These are phyloP conservation scores for Bembecia ichneumoniformis DNA, from an alignment of 2,888 invertebrate genomes.

Conservation along the genomic window DNA sequence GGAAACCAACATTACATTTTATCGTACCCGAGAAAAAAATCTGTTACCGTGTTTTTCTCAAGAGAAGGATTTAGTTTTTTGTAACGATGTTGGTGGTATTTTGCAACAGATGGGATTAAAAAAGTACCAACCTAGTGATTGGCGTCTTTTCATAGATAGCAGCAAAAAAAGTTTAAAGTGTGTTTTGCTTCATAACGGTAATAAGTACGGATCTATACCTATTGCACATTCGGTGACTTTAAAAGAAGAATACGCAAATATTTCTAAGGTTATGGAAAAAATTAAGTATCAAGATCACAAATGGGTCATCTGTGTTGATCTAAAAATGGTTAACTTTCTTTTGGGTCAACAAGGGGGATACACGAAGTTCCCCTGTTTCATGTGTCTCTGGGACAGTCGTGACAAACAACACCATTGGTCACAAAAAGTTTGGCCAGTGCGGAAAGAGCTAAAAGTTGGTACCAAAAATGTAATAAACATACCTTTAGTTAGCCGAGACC, in stretches of 20 bases:
- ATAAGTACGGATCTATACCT: no score
- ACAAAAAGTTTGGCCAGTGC: not conserved
- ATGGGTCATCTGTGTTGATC: no score
- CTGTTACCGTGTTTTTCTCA: slow-evolving; percentile 3
- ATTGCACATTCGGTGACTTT: no score
- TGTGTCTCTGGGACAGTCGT: slow-evolving; percentile 11
- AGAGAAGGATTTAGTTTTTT: slow-evolving; percentile 4
- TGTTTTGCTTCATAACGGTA: no score
- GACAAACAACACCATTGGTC: slow-evolving; percentile 6
- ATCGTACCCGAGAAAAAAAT: slow-evolving; percentile 2
- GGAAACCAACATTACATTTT: slow-evolving; percentile 6
- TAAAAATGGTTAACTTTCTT: no score
- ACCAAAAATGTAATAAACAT: slow-evolving; percentile 7
- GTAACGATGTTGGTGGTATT: slow-evolving; percentile 6
- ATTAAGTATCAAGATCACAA: no score
- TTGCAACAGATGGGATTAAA: slow-evolving; percentile 5
- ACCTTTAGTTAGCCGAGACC: slow-evolving; percentile 6
- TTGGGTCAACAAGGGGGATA: slow-evolving; percentile 7
- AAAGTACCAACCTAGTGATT: slow-evolving; percentile 5
- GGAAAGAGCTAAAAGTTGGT: slow-evolving; percentile 3
- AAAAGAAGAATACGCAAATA: no score
- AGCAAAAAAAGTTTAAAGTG: no score
- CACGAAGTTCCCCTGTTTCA: slow-evolving; percentile 7
- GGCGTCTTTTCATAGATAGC: slow-evolving; percentile 2
- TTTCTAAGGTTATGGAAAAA: no score